Conservation (phyloP, 2,113 vertebrate species). For the Cacatua alba region DNA sequence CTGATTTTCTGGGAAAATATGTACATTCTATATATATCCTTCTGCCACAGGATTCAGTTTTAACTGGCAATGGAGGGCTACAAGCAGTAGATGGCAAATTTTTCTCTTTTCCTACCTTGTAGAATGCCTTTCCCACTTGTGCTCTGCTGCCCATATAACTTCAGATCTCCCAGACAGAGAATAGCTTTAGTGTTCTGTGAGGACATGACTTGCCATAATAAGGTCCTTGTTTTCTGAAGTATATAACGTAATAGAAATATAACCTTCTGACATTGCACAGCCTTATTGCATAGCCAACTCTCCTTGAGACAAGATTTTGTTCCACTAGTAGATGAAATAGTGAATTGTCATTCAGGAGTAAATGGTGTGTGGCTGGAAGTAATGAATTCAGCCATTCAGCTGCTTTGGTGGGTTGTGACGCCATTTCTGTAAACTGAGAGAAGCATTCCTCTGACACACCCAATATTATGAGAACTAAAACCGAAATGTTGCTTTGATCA, state of each 20-base stretch:
- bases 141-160: not conserved
- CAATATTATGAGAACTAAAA: not conserved
- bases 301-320: not conserved
- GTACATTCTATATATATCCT: not conserved
- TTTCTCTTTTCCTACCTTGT: not conserved
- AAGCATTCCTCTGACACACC: not conserved
- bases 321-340: not conserved
- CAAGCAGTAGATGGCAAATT: accelerated
- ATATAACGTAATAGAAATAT: not conserved
- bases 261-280: not conserved
- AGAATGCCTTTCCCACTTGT: not conserved
- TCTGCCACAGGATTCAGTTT: not conserved
- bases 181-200: not conserved
- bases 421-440: not conserved
- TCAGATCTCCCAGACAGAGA: not conserved
- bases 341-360: not conserved
- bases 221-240: not conserved
- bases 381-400: not conserved
- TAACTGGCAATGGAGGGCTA: accelerated
- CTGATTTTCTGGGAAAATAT: not conserved
- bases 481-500: not conserved
- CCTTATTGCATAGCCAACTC: not conserved
- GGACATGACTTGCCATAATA: not conserved
- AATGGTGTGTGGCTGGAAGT: not conserved
- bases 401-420: not conserved